Base-by-base conservation (phyloP, 2,797 vertebrate species). In the Sebastes itinus region DNA sequence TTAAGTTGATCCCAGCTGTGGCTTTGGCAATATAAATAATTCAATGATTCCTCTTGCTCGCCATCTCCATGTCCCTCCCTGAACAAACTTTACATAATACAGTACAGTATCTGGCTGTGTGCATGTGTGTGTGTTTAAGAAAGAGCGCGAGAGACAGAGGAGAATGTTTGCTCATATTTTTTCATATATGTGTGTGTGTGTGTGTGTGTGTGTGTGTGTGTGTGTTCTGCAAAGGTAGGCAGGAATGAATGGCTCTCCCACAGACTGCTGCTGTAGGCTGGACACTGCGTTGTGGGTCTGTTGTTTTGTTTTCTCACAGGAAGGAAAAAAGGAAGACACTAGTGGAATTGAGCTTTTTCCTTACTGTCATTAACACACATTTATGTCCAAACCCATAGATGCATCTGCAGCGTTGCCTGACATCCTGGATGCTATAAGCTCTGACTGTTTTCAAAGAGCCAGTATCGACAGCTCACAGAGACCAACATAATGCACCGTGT, bases 61-160 rank as follows among this genome's bases (percentile, higher is more conserved):
- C 42, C 73, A 59, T 80, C 67, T 78, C 72, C 62, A n/a, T 23
- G 75, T 81, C 83, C 74, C 87, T 89, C 85, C 87, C 75, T 89
- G 84, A 86, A 75, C 79, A 92, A 92, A 92, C 87, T 27, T 80
- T 85, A 71, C 82, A 92, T 85, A 87, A 85, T 80, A 87, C 83
- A 80, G 72, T 80, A 88, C 83, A 80, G 72, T 86, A 80, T 85
- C 71, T 80, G 38, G 30, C 60, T 78, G 59, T 77, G 75, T 87
- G 78, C 27, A n/a, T 69, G 71, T 70, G 65, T 25, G 11, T 66
- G 25, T 54, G 60, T 81, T 80, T 77, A 78, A 72, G 67, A 68
- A 22, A 61, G 52, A 66, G 55, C 1, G n/a, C 3, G 42, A 62
- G 72, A 64, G 69, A 72, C 42, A 62, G 42, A 77, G 18, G 62